phyloP scores from a whole-genome alignment of 2,113 vertebrate species.

The Dromas ardeola region DNA sequence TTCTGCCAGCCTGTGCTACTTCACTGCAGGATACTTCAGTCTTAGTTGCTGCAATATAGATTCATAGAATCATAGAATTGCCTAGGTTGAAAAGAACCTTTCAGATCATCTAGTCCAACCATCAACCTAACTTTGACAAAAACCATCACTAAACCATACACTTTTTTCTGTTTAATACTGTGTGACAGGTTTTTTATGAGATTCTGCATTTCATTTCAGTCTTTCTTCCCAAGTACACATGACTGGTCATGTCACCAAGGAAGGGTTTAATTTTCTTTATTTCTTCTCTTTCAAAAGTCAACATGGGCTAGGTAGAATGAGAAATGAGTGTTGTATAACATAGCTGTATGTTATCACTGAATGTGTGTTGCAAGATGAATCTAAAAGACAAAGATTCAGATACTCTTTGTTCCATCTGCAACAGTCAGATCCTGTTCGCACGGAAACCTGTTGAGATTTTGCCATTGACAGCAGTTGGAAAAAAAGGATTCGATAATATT shows the following conservation, averaged over 20 bases:
- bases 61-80: too few relatives aligned
- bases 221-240: not conserved
- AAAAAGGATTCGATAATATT: not conserved
- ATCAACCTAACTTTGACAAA: too few relatives aligned
- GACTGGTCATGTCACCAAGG: not conserved
- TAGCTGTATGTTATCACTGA: not conserved
- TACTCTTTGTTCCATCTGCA: not conserved
- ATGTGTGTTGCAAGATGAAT: fast-evolving
- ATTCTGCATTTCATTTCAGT: not conserved
- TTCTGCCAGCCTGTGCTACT: not conserved
- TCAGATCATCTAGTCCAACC: too few relatives aligned
- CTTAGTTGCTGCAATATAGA: not conserved
- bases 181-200: not conserved
- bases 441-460: not conserved
- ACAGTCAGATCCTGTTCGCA: not conserved
- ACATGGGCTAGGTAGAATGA: not conserved
- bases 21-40: not conserved
- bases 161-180: not conserved
- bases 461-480: not conserved
- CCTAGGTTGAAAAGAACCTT: too few relatives aligned
- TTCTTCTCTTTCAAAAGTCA: not conserved
- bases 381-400: not conserved
- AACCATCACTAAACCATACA: too few relatives aligned
- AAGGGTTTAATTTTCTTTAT: not conserved
- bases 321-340: not conserved